Evolutionary conservation across 2,888 invertebrate species (phyloP), one percentile per base, ranked within the genome.

Genomic region (Chironomus tentans): DNA sequence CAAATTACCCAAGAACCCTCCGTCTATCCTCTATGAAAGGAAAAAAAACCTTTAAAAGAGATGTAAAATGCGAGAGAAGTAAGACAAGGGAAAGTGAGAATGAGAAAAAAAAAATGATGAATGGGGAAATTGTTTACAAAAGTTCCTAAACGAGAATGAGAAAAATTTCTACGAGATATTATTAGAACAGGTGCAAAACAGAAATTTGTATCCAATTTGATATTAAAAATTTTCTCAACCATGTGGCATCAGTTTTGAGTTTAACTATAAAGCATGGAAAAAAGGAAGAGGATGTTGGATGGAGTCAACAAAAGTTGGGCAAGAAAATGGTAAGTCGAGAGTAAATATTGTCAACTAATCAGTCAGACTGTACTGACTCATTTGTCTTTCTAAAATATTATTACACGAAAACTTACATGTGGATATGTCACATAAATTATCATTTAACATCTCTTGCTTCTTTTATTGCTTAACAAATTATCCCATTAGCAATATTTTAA

Each of bases 161-260:
- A 18, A 18, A 56, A 15, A 5, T 24, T 56, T 28, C 72, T 72
- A 56, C 61, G 28, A 28, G n/a, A 72, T 62, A 28, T 61, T 72
- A 62, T 72, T 72, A 72, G 72, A 72, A 72, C 72, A 72, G 72
- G 72, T 72, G 72, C 72, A 38, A 56, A 72, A 72, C 72, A 72
- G 72, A 72, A 72, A 72, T 72, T 72, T 72, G 61, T 72, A 72
- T 72, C 72, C 72, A 72, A 72, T 72, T 72, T 72, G 38, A 72
- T 72, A 72, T 62, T 72, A 72, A 61, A 72, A 72, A 72, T 72
- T 72, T 61, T 38, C 18, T 46, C 22, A 13, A 50, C 61, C 72
- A 72, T 72, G 72, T 72, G 72, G 61, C 65, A 65, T 24, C 65
- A 13, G 7, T 56, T 50, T 56, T 56, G 50, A 38, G 65, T 50